Base-by-base conservation (phyloP, 1,140 invertebrate genomes). In the Drosophila simulans region DNA sequence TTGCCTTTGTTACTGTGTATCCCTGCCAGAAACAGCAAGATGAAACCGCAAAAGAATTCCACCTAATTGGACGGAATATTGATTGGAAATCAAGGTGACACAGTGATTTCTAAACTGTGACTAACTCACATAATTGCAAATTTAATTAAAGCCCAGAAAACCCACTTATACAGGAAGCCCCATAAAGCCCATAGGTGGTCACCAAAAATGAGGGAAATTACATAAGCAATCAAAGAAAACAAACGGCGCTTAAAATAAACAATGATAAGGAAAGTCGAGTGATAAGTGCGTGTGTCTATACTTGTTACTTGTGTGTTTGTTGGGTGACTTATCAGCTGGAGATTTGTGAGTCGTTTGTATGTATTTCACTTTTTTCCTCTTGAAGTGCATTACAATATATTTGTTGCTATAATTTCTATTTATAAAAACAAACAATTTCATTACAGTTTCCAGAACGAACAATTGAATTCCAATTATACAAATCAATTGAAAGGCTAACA, bases 391-490 rank as follows among this genome's bases (percentile, higher is more conserved):
- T 45, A 43, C 66, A 85, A 80, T 80, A 85, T 66, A 60, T 55
- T 62, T 79, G 57, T 77, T 77, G 42, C 20, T 70, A 35, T 57
- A 70, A 70, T 40, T 54, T 13, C 72, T 85, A 84, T 80, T 85
- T 84, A 64, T 85, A 84, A 45, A 60, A 54, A 51, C 62, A 80
- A 76, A 85, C 76, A 76, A 80, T 85, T 80, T 77, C 72, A 85
- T 73, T 85, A 80, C 72, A 68, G 80, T 84, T 80, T 65, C 68
- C 64, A 62, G 65, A 63, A 70, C 35, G 63, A 76, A 15, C 76
- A 71, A 62, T 80, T 84, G 76, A 76, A 84, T 77, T 77, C 77
- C 45, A 80, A 84, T 84, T 68, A 54, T 45, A 55, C 51, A 76
- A 56, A 81, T 53, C 46, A 72, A 60, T 48, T 57, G 49, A 51